Conservation (phyloP, 2,113 vertebrate species). For the Platysternon megacephalum region DNA sequence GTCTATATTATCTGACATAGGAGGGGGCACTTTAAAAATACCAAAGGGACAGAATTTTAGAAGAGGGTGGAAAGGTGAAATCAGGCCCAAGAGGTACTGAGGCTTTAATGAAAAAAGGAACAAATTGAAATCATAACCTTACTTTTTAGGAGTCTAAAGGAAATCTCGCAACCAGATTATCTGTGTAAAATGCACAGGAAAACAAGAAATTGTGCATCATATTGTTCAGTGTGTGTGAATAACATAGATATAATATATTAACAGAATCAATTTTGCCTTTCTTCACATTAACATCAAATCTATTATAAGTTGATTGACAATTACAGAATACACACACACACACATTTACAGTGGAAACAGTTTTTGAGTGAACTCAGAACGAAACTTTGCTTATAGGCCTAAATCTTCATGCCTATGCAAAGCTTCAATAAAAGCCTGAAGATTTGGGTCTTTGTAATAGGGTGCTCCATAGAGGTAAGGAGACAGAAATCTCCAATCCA, state of each 20-base stretch:
- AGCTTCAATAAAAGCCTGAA: not conserved
- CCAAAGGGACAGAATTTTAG: not conserved
- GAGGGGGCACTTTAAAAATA: constrained; percentile 21
- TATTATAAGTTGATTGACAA: not conserved
- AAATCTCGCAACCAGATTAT: not conserved
- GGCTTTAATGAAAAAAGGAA: not conserved
- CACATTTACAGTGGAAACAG: not conserved
- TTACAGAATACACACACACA: not conserved
- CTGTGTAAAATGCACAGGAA: not conserved
- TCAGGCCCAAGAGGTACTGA: not conserved
- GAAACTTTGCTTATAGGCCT: not conserved
- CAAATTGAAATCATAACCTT: not conserved
- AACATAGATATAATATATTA: not conserved
- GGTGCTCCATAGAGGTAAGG: not conserved
- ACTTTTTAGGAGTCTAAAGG: not conserved
- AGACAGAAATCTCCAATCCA: not conserved
- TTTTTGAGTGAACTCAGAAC: not conserved
- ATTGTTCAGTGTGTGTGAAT: not conserved
- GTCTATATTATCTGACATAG: not conserved
- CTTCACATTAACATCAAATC: not conserved
- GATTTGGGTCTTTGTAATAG: not conserved
- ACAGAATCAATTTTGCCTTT: not conserved
- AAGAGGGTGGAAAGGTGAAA: not conserved
- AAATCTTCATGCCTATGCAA: not conserved
- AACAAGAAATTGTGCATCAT: not conserved